These are phyloP conservation scores for Epistrophe eligans DNA, from an alignment of 2,888 invertebrate genomes.

Conservation along the genomic window DNA sequence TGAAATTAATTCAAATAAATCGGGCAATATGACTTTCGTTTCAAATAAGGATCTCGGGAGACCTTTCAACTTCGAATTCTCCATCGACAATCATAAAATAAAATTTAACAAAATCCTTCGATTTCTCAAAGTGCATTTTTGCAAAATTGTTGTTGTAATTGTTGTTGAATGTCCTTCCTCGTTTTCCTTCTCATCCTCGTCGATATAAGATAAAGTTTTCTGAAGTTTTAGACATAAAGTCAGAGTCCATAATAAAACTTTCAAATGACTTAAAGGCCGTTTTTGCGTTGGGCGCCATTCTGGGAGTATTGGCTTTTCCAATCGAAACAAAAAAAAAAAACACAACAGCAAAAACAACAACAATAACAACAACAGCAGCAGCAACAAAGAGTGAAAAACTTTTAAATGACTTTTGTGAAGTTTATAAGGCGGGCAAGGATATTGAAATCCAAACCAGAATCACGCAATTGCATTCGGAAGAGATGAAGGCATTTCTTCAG, in stretches of 20 bases:
- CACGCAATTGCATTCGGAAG: slow-evolving; percentile 54
- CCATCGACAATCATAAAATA: slow-evolving; percentile 44
- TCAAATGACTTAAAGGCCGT: slow-evolving; percentile 72
- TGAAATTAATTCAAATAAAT: slow-evolving; percentile 75
- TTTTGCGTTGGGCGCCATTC: slow-evolving; percentile 43
- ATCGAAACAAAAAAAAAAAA: neutral
- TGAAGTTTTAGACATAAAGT: slow-evolving; percentile 42
- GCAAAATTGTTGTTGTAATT: slow-evolving; percentile 52
- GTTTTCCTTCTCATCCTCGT: neutral
- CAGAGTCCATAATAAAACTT: slow-evolving; percentile 71
- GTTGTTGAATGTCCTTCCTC: neutral
- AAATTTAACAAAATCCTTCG: slow-evolving; percentile 17
- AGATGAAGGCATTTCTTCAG: slow-evolving; percentile 26
- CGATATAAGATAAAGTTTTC: slow-evolving; percentile 49
- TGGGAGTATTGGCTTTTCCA: slow-evolving; percentile 22
- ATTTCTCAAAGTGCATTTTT: slow-evolving; percentile 63
- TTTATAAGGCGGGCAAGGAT: slow-evolving; percentile 29
- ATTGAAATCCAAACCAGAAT: slow-evolving; percentile 69
- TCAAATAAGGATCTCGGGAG: slow-evolving; percentile 16
- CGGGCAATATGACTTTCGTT: slow-evolving; percentile 66
- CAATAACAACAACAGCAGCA: slow-evolving; percentile 6
- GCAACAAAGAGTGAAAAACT: slow-evolving; percentile 55
- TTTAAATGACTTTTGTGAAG: slow-evolving; percentile 72
- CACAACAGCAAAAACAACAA: slow-evolving; percentile 11
- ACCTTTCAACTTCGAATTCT: slow-evolving; percentile 33